Conservation (phyloP, 2,888 invertebrate species). For the Nomada ruficornis region DNA sequence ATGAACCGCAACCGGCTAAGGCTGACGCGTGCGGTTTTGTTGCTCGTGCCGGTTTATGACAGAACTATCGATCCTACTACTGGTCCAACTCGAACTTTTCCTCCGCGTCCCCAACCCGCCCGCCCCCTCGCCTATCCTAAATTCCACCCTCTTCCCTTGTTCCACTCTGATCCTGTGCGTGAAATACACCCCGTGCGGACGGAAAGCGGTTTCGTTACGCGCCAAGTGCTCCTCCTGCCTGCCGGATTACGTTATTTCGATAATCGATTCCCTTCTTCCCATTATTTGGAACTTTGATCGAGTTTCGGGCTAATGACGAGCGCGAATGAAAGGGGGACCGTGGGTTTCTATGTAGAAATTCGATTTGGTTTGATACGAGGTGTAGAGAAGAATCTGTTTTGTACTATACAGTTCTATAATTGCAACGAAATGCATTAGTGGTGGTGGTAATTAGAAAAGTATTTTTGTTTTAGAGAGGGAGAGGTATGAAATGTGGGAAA, state of each 20-base stretch:
- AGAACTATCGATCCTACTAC: constrained; percentile 71
- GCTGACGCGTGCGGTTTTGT: constrained; percentile 73
- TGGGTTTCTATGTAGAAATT: neutral
- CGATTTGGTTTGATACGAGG: neutral
- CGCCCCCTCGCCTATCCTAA: constrained; percentile 35
- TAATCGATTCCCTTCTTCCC: constrained; percentile 27
- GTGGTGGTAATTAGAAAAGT: no score
- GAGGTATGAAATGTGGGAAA: no score
- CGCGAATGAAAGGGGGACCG: no score
- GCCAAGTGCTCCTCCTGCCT: neutral
- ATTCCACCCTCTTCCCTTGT: constrained; percentile 27
- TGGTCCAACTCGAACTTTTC: constrained; percentile 63
- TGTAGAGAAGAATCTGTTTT: neutral
- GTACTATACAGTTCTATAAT: no score
- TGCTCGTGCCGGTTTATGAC: constrained; percentile 71
- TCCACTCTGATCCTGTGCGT: constrained; percentile 31
- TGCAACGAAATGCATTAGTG: no score
- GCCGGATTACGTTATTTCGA: constrained; percentile 21
- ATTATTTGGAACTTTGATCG: constrained; percentile 20
- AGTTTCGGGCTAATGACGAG: constrained; percentile 7
- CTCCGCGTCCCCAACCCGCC: constrained; percentile 17
- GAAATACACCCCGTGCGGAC: constrained; percentile 16
- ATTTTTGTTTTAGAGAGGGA: no score
- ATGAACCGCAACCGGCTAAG: constrained; percentile 53
- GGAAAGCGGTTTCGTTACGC: constrained; percentile 20